Conservation (phyloP, 1,140 invertebrate species). For the Caenorhabditis latens region DNA sequence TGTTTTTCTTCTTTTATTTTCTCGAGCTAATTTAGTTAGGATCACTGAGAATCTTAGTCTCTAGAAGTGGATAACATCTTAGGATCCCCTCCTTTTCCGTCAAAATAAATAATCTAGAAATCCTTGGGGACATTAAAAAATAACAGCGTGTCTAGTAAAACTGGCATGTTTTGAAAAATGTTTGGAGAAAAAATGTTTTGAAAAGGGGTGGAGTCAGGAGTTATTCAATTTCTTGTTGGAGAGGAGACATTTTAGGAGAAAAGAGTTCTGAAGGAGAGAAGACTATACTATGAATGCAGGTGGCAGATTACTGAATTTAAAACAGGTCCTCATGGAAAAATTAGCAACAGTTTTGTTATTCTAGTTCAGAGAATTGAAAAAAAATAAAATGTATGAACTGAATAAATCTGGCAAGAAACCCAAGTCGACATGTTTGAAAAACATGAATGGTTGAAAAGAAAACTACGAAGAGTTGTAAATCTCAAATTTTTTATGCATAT, state of each 20-base stretch:
- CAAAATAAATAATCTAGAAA: constrained; percentile 33
- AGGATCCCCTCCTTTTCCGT: not conserved
- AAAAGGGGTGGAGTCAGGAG: not conserved
- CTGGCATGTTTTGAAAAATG: not conserved
- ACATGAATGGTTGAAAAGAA: too few relatives aligned
- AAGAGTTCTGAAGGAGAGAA: too few relatives aligned
- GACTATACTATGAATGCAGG: too few relatives aligned
- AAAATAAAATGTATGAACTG: too few relatives aligned
- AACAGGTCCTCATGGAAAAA: too few relatives aligned
- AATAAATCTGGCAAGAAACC: too few relatives aligned
- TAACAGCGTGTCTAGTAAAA: not conserved
- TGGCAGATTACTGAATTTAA: too few relatives aligned
- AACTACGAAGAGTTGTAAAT: not conserved
- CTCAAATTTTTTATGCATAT: constrained; percentile 1
- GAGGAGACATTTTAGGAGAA: not conserved
- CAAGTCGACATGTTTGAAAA: too few relatives aligned
- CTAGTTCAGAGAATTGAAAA: too few relatives aligned
- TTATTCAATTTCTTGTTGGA: constrained; percentile 28
- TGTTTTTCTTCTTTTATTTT: constrained; percentile 15
- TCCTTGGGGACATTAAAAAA: constrained; percentile 20
- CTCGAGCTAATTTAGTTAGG: constrained; percentile 19
- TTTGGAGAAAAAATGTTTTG: not conserved
- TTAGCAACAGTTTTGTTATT: too few relatives aligned
- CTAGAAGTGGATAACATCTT: constrained; percentile 8
- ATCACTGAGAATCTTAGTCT: not conserved